Evolutionary conservation across 2,888 invertebrate genomes (phyloP).

Genomic region (Fragum sueziense): DNA sequence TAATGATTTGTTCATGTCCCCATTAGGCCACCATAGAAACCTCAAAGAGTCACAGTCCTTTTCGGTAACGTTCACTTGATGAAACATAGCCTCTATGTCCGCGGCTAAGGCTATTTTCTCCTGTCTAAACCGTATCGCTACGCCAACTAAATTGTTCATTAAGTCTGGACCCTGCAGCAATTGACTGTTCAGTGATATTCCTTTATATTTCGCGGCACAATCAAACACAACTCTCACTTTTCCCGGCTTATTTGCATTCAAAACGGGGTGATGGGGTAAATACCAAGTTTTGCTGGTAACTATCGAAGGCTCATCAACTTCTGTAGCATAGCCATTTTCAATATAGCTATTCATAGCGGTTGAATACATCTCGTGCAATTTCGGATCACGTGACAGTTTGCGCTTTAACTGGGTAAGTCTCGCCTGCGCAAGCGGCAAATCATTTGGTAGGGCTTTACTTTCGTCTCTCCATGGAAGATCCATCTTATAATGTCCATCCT

Average conservation of each 20-base stretch:
- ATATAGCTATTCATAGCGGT: conserved; percentile 31
- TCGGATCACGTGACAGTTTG: conserved; percentile 25
- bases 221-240: conserved; percentile 51
- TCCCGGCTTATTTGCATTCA: conserved; percentile 45
- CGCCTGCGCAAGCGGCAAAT: conserved; percentile 13
- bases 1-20: conserved; percentile 24
- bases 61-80: conserved; percentile 48
- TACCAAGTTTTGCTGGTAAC: conserved; percentile 34
- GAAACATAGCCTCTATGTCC: conserved; percentile 58
- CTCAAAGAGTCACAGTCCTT: conserved; percentile 41
- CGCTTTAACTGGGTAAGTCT: conserved; percentile 28
- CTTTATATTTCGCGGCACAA: conserved; percentile 46
- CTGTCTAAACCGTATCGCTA: conserved; percentile 52
- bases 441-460: conserved; percentile 24
- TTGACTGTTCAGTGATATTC: conserved; percentile 50
- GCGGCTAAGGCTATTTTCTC: conserved; percentile 45
- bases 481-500: conserved; percentile 37
- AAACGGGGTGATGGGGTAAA: conserved; percentile 51
- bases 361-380: conserved; percentile 31
- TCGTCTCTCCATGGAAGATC: no score
- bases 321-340: conserved; percentile 35
- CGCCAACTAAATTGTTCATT: conserved; percentile 56
- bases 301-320: conserved; percentile 6
- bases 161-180: conserved; percentile 61
- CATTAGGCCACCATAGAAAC: conserved; percentile 59